Evolutionary conservation across 1,140 invertebrate genomes (phyloP).

Genomic region (Eurosta solidaginis): DNA sequence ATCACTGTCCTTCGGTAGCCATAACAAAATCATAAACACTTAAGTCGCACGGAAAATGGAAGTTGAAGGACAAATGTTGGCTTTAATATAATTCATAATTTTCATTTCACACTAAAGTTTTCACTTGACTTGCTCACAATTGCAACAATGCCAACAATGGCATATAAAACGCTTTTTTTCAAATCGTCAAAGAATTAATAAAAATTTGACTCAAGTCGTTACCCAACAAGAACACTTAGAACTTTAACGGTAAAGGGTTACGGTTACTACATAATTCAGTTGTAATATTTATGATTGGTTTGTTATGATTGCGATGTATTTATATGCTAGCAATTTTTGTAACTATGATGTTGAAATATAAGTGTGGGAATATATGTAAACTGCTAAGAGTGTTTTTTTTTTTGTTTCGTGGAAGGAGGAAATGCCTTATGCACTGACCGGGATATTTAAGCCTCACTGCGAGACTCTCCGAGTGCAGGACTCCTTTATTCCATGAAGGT

Average conservation of each 20-base stretch:
- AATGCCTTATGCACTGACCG: too few relatives aligned
- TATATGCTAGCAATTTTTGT: too few relatives aligned
- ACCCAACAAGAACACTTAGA: too few relatives aligned
- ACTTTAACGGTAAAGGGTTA: conserved; percentile 7
- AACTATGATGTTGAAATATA: too few relatives aligned
- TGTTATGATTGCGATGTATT: not conserved
- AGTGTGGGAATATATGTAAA: too few relatives aligned
- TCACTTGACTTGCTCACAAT: conserved; percentile 5
- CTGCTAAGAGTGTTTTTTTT: too few relatives aligned
- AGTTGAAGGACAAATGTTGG: not conserved
- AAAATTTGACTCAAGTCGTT: conserved; percentile 4
- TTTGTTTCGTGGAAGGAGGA: too few relatives aligned
- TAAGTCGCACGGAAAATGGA: not conserved
- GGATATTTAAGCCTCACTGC: too few relatives aligned
- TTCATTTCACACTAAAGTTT: conserved; percentile 16
- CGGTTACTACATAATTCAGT: not conserved
- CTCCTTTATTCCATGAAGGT: too few relatives aligned
- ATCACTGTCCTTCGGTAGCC: not conserved
- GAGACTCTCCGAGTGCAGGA: too few relatives aligned
- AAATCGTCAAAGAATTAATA: not conserved
- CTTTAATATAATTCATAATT: conserved; percentile 4
- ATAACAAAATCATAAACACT: not conserved
- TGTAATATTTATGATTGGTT: not conserved
- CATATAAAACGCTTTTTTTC: too few relatives aligned
- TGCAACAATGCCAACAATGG: not conserved